Percentiles rank a stretch among this genome's conserved stretches.
These are phyloP conservation scores for Noturus placidus DNA, from an alignment of 2,113 vertebrate species.

Conservation along the genomic window DNA sequence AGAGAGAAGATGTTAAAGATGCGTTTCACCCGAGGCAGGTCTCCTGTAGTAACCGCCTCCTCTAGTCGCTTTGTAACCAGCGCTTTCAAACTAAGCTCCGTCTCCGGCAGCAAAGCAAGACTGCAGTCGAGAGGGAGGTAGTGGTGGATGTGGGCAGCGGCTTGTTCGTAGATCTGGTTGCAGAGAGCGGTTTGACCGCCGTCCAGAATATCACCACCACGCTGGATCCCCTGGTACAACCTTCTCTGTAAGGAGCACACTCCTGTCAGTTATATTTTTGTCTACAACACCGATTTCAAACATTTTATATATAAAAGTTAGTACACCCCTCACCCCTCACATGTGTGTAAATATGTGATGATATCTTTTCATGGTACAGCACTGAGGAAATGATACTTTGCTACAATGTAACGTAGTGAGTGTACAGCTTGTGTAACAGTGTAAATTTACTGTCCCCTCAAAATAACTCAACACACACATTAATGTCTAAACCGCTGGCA, in stretches of 20 bases:
- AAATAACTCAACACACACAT: too few species aligned
- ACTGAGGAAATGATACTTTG: too few species aligned
- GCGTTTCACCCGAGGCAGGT: conserved; percentile 91
- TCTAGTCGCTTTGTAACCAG: conserved; percentile 92
- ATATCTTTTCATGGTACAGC: too few species aligned
- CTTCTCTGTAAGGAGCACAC: conserved; percentile 76
- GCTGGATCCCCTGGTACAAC: conserved; percentile 97
- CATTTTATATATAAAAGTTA: too few species aligned
- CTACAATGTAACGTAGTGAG: too few species aligned
- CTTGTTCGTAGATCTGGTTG: conserved; percentile 94
- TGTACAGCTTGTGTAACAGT: too few species aligned
- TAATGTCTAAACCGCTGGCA: too few species aligned
- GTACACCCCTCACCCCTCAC: too few species aligned
- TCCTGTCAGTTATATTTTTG: too few species aligned
- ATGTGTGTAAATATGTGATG: too few species aligned
- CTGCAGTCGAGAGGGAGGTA: conserved; percentile 96
- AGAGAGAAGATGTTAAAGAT: conserved; percentile 99
- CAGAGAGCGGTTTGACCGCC: conserved; percentile 91
- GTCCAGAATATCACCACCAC: conserved; percentile 94
- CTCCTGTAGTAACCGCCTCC: conserved; percentile 82
- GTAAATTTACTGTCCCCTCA: too few species aligned
- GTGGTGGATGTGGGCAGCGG: conserved; percentile 93
- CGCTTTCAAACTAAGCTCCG: conserved; percentile 86
- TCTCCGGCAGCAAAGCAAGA: conserved; percentile 87
- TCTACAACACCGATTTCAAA: too few species aligned